Evolutionary conservation across 2,888 invertebrate species (phyloP).

Genomic region (Synanthedon tipuliformis): DNA sequence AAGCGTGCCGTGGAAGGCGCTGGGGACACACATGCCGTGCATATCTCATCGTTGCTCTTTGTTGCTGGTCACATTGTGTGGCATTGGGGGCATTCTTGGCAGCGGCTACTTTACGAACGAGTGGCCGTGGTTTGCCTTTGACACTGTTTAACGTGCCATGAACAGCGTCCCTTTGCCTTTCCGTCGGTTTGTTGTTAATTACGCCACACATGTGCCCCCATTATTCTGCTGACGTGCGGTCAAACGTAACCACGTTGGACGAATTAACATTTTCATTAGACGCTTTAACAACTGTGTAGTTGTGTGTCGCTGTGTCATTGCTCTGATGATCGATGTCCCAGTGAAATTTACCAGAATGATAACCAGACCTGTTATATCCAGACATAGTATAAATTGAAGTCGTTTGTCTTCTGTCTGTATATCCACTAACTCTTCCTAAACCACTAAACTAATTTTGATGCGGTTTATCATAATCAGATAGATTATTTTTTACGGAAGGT

Average conservation of each 20-base stretch:
- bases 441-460: too few species aligned
- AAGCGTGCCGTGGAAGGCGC: conserved; percentile 47
- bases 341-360: too few species aligned
- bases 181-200: conserved; percentile 11
- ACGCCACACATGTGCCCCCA: conserved; percentile 8
- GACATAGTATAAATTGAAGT: too few species aligned
- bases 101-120: background rate
- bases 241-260: background rate
- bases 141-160: conserved; percentile 16
- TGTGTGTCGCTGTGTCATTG: too few species aligned
- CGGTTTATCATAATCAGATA: too few species aligned
- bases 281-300: too few species aligned
- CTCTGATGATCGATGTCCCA: too few species aligned
- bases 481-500: too few species aligned
- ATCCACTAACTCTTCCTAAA: too few species aligned
- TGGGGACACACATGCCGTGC: conserved; percentile 39
- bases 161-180: conserved; percentile 9
- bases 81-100: background rate
- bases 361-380: too few species aligned
- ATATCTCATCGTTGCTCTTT: conserved; percentile 34
- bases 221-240: background rate
- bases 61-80: conserved; percentile 7
- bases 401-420: too few species aligned
- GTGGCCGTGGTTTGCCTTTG: conserved; percentile 16
- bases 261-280: too few species aligned